phyloP scores from a whole-genome alignment of 1,140 invertebrate genomes.

The Teleogryllus occipitalis region DNA sequence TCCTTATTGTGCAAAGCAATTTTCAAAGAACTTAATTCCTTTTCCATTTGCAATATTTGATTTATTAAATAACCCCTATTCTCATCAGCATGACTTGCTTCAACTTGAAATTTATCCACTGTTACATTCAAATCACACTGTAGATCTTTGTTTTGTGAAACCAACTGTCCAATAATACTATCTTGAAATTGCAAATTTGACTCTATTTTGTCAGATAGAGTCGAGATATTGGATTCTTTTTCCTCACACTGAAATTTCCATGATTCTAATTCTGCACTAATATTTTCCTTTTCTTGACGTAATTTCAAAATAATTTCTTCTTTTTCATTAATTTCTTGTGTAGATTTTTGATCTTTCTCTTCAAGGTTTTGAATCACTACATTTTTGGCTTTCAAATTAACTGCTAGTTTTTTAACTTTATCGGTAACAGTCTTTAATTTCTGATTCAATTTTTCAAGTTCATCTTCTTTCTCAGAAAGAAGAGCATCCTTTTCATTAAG shows the following conservation, averaged over 20 bases:
- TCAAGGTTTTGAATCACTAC: slow-evolving; percentile 54
- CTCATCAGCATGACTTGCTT: neutral
- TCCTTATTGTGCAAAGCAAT: neutral
- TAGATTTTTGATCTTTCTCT: slow-evolving; percentile 29
- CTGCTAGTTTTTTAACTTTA: slow-evolving; percentile 67
- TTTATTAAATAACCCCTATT: neutral
- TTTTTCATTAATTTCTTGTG: slow-evolving; percentile 11
- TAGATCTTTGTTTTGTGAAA: slow-evolving; percentile 6
- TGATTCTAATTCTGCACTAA: neutral
- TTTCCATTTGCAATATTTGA: neutral
- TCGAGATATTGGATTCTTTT: neutral
- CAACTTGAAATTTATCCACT: neutral
- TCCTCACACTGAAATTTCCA: neutral
- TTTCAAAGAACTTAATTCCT: neutral
- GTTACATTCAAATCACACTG: neutral
- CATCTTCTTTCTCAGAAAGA: slow-evolving; percentile 20
- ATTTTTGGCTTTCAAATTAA: slow-evolving; percentile 63
- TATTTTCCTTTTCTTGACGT: neutral
- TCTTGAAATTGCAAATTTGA: neutral
- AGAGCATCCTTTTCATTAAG: neutral
- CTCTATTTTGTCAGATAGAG: neutral
- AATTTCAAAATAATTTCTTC: slow-evolving; percentile 9
- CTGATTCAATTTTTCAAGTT: slow-evolving; percentile 21
- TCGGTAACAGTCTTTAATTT: slow-evolving; percentile 36
- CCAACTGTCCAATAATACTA: neutral